Evolutionary conservation across 2,113 vertebrate genomes (phyloP).

Genomic region (Laterallus jamaicensis): DNA sequence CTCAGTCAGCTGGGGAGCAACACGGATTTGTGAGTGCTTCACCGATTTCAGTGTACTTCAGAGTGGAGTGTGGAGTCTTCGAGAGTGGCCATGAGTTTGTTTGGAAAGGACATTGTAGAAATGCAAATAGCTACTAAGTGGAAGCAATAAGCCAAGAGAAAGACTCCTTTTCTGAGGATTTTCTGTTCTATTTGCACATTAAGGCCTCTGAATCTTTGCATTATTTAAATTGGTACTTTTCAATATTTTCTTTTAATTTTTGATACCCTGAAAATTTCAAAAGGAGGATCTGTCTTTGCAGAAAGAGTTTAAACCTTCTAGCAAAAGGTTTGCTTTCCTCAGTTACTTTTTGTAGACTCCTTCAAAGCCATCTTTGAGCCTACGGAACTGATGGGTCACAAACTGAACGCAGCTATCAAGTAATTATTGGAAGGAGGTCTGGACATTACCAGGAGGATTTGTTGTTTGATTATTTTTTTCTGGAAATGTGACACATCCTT

Average conservation of each 20-base stretch:
- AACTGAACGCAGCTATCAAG: background rate
- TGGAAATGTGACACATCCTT: background rate
- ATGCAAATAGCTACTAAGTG: background rate
- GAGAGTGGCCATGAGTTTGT: background rate
- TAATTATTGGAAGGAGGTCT: background rate
- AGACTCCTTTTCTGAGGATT: background rate
- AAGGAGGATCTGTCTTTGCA: background rate
- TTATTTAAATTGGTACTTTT: conserved; percentile 21
- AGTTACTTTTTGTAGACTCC: background rate
- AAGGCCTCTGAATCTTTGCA: background rate
- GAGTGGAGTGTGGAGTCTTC: background rate
- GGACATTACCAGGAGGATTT: background rate
- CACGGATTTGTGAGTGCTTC: background rate
- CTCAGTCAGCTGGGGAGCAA: background rate
- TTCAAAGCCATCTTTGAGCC: background rate
- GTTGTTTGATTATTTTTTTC: background rate
- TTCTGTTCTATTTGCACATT: conserved; percentile 3
- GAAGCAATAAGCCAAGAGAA: background rate
- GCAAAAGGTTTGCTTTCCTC: background rate
- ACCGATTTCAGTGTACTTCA: background rate
- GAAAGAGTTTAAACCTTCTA: background rate
- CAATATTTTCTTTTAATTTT: conserved; percentile 20
- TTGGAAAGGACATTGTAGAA: background rate
- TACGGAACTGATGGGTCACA: background rate
- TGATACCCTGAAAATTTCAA: background rate